Evolutionary conservation across 2,797 vertebrate species (phyloP).

Genomic region (Hoplostethus mediterraneus): DNA sequence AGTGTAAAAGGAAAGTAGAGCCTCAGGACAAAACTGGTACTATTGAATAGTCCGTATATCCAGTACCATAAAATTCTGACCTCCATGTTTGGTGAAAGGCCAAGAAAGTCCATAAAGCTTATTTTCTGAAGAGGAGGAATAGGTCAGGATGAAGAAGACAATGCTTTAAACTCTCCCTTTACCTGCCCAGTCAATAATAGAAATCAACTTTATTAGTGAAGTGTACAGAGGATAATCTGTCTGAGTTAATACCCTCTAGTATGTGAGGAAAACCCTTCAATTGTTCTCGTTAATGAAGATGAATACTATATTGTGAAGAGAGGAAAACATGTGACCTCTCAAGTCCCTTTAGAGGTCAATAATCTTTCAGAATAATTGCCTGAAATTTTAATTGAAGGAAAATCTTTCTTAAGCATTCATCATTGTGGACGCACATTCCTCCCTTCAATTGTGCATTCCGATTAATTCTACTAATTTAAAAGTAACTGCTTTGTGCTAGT

Average conservation of each 20-base stretch:
- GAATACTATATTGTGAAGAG: slow-evolving; percentile 88
- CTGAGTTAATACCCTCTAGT: slow-evolving; percentile 83
- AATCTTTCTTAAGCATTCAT: slow-evolving; percentile 85
- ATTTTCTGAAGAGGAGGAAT: slow-evolving; percentile 38
- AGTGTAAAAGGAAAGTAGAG: not conserved
- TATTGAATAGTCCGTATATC: not conserved
- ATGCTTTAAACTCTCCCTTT: slow-evolving; percentile 57
- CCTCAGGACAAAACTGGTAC: slow-evolving; percentile 5
- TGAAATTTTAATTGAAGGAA: slow-evolving; percentile 92
- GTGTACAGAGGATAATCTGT: slow-evolving; percentile 82
- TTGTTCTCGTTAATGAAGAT: slow-evolving; percentile 94
- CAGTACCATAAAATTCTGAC: slow-evolving; percentile 4
- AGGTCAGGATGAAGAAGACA: slow-evolving; percentile 46
- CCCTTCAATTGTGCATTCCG: slow-evolving; percentile 84
- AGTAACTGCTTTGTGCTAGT: slow-evolving; percentile 84
- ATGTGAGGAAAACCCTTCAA: slow-evolving; percentile 84
- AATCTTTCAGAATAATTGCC: slow-evolving; percentile 91
- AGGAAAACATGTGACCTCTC: slow-evolving; percentile 84
- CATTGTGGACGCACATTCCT: slow-evolving; percentile 80
- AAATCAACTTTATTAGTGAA: slow-evolving; percentile 80
- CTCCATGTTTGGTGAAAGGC: slow-evolving; percentile 1
- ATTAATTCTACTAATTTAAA: slow-evolving; percentile 90
- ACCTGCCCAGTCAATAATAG: slow-evolving; percentile 82
- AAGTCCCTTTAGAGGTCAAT: slow-evolving; percentile 90
- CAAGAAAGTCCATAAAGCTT: slow-evolving; percentile 12